Evolutionary conservation across 2,797 vertebrate species (phyloP), one percentile per base, ranked within the genome.

Genomic region (Diplodus sargus): DNA sequence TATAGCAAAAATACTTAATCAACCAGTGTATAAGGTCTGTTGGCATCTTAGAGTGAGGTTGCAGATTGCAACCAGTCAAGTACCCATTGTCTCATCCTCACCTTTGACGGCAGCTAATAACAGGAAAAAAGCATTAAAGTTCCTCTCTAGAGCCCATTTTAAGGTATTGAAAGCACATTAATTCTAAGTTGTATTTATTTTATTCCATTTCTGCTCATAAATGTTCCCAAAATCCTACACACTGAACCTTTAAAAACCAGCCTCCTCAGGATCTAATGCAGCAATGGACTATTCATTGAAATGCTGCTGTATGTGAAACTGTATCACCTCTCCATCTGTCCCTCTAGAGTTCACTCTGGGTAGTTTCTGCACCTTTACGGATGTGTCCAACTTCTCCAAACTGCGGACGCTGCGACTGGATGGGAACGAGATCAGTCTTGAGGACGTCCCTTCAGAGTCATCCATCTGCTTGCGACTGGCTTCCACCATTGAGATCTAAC

Each of bases 391-490:
- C 92, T 99, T 97, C 95, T 99, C 98, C 68, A 96, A 93, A 81
- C 96, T 99, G 67, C 95, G 82, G 90, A 96, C 97, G 6, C 92
- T 99, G 89, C 96, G 98, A 34, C 93, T 99, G 72, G 98, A 99
- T 0, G 98, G 97, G 7, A 99, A 99, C 4, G 96, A 96, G 85
- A 95, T 99, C 87, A 88, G 93, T 56, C 80, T 72, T 2, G 90
- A 91, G n/a, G 96, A 96, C 3, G 86, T 99, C 87, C 98, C 98
- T 0, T 87, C 91, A 0, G 97, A 99, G 0, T 96, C 96, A 0
- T 91, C 95, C 1, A 93, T 95, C 16, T 99, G 98, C 90, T 95
- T 99, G 86, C 96, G 97, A 34, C 88, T 93, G 20, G 97, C 97
- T 66, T 93, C 92, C 25, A 89, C 91, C 89, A 96, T 99, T 12